phyloP scores from a whole-genome alignment of 1,140 invertebrate genomes.

The Heliothis subflexa region DNA sequence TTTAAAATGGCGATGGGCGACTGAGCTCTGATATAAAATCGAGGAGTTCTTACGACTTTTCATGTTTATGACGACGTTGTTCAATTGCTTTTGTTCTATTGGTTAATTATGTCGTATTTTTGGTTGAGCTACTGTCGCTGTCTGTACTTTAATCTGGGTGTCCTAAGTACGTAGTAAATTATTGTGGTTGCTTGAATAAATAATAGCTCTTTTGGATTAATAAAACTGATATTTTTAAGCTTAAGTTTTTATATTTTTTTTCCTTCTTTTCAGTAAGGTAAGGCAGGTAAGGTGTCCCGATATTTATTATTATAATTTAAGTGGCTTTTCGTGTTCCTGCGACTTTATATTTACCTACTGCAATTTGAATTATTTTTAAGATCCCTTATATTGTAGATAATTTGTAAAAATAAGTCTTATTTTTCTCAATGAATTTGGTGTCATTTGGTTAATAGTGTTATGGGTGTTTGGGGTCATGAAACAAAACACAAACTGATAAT shows the following conservation, averaged over 20 bases:
- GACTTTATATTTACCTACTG: no score
- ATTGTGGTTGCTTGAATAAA: neutral
- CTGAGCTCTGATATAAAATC: slow-evolving; percentile 68
- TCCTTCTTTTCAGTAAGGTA: no score
- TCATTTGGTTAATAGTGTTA: neutral
- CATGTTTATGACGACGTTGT: slow-evolving; percentile 74
- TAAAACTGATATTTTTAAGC: neutral
- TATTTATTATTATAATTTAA: no score
- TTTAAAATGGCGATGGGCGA: slow-evolving; percentile 77
- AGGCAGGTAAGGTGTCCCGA: no score
- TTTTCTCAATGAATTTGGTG: neutral
- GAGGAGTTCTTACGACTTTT: slow-evolving; percentile 75
- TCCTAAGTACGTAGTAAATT: neutral
- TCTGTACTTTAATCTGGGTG: neutral
- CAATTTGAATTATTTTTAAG: no score
- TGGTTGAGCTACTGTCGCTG: neutral
- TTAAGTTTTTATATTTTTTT: neutral
- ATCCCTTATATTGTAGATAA: no score
- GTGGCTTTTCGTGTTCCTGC: no score
- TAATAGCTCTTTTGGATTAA: no score
- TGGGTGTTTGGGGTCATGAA: slow-evolving; percentile 43
- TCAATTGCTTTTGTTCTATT: slow-evolving; percentile 62
- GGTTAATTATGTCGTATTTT: slow-evolving; percentile 48
- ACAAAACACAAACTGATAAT: slow-evolving; percentile 79
- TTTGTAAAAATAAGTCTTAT: no score